Conservation (phyloP, 2,888 invertebrate genomes). For the Rambutsinella grinnellia region DNA sequence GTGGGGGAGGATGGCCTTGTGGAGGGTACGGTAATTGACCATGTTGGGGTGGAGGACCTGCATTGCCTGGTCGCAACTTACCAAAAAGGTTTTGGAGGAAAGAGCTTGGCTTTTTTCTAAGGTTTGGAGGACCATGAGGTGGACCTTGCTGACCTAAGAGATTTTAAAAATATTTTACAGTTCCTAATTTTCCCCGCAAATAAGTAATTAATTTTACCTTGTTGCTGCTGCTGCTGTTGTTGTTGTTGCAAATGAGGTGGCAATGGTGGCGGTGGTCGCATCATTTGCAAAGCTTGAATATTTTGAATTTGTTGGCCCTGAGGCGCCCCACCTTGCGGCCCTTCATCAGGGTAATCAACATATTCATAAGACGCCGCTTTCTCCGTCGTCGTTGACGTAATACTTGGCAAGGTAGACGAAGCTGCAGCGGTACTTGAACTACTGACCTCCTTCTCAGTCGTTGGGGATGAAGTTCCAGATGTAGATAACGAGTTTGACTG, state of each 20-base stretch:
- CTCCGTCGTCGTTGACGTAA: conserved; percentile 20
- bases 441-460: not conserved
- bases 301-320: conserved; percentile 20
- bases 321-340: not conserved
- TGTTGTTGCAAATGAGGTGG: conserved; percentile 24
- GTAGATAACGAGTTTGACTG: conserved; percentile 22
- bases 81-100: conserved; percentile 47
- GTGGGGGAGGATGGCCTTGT: too few species aligned
- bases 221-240: conserved; percentile 15
- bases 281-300: conserved; percentile 28
- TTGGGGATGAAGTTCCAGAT: conserved; percentile 14
- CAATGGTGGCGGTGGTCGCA: conserved; percentile 21
- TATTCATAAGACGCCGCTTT: conserved; percentile 39
- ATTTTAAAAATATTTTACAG: too few species aligned
- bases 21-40: too few species aligned
- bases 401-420: not conserved
- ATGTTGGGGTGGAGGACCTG: conserved; percentile 4
- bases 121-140: conserved; percentile 25
- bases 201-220: too few species aligned
- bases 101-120: conserved; percentile 47
- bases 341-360: conserved; percentile 34
- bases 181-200: too few species aligned
- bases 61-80: conserved; percentile 33
- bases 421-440: conserved; percentile 9
- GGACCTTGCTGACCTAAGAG: conserved; percentile 4